Conservation (phyloP, 2,113 vertebrate species). For the Petaurus breviceps region DNA sequence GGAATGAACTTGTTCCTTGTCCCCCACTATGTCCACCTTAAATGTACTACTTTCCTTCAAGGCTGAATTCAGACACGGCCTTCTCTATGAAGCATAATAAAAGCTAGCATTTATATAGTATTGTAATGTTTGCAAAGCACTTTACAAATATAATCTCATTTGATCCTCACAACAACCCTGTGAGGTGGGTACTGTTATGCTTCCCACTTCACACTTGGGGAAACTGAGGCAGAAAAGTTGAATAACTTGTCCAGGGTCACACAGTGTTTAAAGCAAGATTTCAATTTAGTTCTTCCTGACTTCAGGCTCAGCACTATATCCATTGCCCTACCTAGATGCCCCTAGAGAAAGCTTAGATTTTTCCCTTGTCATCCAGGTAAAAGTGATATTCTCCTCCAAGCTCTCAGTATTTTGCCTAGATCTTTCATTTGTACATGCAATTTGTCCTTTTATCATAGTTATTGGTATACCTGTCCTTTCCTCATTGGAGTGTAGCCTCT, state of each 20-base stretch:
- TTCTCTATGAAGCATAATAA: not conserved
- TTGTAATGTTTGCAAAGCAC: not conserved
- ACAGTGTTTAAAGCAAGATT: not conserved
- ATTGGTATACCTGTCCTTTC: not conserved
- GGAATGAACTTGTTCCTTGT: not conserved
- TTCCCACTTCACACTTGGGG: not conserved
- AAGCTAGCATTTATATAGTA: not conserved
- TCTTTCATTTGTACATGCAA: not conserved
- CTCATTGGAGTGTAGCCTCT: not conserved
- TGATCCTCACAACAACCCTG: not conserved
- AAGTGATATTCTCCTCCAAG: not conserved
- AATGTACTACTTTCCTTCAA: not conserved
- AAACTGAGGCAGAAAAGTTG: not conserved
- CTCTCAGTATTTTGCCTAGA: not conserved
- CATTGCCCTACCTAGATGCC: not conserved
- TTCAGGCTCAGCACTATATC: not conserved
- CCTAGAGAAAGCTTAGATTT: not conserved
- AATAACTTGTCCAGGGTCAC: not conserved
- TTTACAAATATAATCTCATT: not conserved
- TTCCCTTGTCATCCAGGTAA: not conserved
- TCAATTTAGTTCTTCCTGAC: not conserved
- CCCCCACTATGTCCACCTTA: not conserved
- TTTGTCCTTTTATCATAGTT: not conserved
- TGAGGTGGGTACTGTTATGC: not conserved
- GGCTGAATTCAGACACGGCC: not conserved